Evolutionary conservation across 92 coral and sea anemone genomes (phyloP).

Genomic region (Zoanthus sansibaricus): DNA sequence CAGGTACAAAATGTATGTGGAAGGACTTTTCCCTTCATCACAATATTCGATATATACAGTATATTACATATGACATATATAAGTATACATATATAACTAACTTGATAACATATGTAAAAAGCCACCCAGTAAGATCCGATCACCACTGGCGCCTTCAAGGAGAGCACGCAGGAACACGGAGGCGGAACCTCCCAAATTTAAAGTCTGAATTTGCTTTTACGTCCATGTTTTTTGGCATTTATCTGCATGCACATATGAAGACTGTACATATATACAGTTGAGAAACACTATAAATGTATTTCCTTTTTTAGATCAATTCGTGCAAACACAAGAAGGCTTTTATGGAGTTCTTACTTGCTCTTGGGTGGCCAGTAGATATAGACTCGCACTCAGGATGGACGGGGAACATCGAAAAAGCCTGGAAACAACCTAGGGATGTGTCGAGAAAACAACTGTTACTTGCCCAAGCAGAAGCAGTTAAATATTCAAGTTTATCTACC

Average conservation of each 20-base stretch:
- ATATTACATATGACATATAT: no score
- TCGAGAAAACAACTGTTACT: slow-evolving; percentile 28
- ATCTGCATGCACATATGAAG: no score
- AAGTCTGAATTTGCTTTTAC: no score
- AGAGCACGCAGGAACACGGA: no score
- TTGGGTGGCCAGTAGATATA: slow-evolving; percentile 97
- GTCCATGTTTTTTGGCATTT: no score
- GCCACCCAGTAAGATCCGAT: no score
- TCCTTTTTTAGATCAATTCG: slow-evolving; percentile 63
- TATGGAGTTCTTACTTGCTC: slow-evolving; percentile 87
- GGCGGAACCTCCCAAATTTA: no score
- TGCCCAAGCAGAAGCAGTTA: slow-evolving; percentile 38
- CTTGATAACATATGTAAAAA: not conserved
- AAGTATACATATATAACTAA: not conserved
- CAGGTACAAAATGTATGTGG: no score
- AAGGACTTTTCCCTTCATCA: not conserved
- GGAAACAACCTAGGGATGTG: slow-evolving; percentile 70
- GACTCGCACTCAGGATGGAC: slow-evolving; percentile 97
- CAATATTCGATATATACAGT: no score
- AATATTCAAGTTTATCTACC: slow-evolving; percentile 70
- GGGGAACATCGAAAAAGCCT: slow-evolving; percentile 85
- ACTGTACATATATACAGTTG: not conserved
- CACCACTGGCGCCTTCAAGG: no score
- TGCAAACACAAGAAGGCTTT: slow-evolving; percentile 83
- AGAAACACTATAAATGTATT: not conserved